Evolutionary conservation across 2,797 vertebrate species (phyloP), one percentile per base, ranked within the genome.

Genomic region (Etheostoma nigrum): DNA sequence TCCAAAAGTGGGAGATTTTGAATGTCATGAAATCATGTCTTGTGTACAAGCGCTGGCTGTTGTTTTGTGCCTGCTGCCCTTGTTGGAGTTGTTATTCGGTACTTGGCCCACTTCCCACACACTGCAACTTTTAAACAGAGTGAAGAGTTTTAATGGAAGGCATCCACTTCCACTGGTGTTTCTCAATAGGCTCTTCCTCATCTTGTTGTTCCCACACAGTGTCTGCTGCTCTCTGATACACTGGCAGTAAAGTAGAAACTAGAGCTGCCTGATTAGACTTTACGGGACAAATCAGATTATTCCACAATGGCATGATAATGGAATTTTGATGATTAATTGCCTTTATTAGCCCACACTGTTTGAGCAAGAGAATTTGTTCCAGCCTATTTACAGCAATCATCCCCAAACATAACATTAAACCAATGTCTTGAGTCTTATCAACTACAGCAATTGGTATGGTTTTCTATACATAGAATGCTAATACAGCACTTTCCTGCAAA

Each of bases 91-190:
- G 79, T 87, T 83, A 30, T 84, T 82, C 78, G 78, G 87, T 84
- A 64, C 80, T n/a, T 9, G 65, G 66, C 72, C 78, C 30, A 0
- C 75, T 62, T 78, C 88, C 86, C 87, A 86, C 88, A 1, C 69
- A 19, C 55, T 8, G 59, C 57, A 57, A 84, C 86, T 79, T 76
- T 59, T 36, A 68, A 72, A 71, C 68, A 25, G 45, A 84, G 68
- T 83, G 81, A 73, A 90, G 83, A 53, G 82, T 67, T 90, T 86
- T 87, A 89, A 90, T 89, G 88, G 85, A 88, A 63, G 65, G 60
- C 79, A 15, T 79, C 81, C 82, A 58, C 78, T 67, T 15, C 48
- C 16, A 1, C 59, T 7, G 62, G 11, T 21, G 67, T 79, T 80
- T 72, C 82, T 72, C 80, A 83, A 74, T 3, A 76, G 74, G 44